These are phyloP conservation scores for Sthenelais limicola DNA, from an alignment of 2,888 invertebrate genomes.

Conservation along the genomic window DNA sequence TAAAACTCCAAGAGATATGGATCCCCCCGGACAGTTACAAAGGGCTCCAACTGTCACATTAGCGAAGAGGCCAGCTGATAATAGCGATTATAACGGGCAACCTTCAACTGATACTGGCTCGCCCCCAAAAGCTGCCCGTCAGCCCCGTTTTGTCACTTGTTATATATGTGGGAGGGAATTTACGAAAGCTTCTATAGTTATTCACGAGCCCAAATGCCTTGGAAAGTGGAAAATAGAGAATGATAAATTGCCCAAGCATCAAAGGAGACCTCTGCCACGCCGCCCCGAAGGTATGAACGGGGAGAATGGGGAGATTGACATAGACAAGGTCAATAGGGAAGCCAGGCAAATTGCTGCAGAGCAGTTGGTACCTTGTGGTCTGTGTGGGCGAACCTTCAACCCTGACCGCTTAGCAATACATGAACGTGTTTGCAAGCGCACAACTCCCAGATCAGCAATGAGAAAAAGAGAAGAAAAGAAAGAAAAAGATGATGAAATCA, in stretches of 20 bases:
- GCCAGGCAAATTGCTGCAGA: conserved; percentile 43
- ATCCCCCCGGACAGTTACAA: neutral
- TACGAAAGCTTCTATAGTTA: conserved; percentile 77
- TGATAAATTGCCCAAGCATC: conserved; percentile 75
- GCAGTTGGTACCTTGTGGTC: conserved; percentile 47
- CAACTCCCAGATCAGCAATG: conserved; percentile 12
- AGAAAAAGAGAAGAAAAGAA: neutral
- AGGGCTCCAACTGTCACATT: conserved; percentile 36
- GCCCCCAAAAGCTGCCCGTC: conserved; percentile 21
- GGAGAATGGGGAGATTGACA: conserved; percentile 42
- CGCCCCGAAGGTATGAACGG: conserved; percentile 73
- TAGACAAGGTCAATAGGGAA: conserved; percentile 63
- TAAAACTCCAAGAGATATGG: conserved; percentile 6
- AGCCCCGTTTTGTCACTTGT: conserved; percentile 72
- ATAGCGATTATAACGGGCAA: neutral
- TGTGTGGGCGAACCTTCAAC: conserved; percentile 48
- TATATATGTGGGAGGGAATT: conserved; percentile 79
- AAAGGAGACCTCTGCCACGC: conserved; percentile 75
- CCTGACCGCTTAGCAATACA: conserved; percentile 49
- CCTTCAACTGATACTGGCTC: conserved; percentile 21
- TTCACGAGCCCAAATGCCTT: conserved; percentile 80
- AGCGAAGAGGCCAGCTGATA: conserved; percentile 25
- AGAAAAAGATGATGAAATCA: neutral
- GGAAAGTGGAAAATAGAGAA: conserved; percentile 78
- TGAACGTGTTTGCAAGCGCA: conserved; percentile 41